Base-by-base conservation (phyloP, 2,113 vertebrate genomes). In the Malurus cyaneus region DNA sequence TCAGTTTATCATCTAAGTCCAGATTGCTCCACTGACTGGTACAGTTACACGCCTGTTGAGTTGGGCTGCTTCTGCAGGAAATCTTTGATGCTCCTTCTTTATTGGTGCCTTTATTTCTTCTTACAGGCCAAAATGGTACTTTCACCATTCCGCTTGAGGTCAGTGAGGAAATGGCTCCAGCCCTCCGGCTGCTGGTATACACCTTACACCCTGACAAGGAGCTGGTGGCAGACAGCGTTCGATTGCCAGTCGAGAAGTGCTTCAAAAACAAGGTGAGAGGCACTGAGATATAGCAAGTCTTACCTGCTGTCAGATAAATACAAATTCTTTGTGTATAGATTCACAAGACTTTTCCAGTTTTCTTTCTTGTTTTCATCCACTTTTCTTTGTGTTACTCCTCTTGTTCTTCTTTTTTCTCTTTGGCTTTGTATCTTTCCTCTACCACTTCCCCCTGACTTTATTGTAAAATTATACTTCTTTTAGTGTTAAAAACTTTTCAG, bases 261-360 rank as follows among this genome's bases (percentile, higher is more conserved):
- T 98, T 99, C 84, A 87, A 70, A 67, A 95, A 98, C 94, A 97
- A 98, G 98, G 98, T 98, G 76, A 96, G 91, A 70, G 5, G 32
- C 34, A 39, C 18, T 11, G 34, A 47, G 18, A 44, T 11, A 31
- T 1, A 46, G 11, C 3, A 56, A 78, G 15, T 20, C 41, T 41
- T 82, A 46, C 29, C 24, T 41, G 9, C 36, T 71, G 25, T 59
- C 36, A 71, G n/a, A 46, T 26, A 50, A 65, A 84, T 24, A 32
- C 17, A 53, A 61, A 42, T 69, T 56, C 3, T 53, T 66, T 67
- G 16, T 18, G 3, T 15, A 26, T 8, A 31, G 2, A 28, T 44
- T 42, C 69, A 62, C 31, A 73, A 57, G 6, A 73, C 5, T 61
- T 70, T 61, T 80, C 32, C 42, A 41, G 57, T 36, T 62, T 65